Conservation (phyloP, 1,140 invertebrate genomes). For the Harpegnathos saltator region DNA sequence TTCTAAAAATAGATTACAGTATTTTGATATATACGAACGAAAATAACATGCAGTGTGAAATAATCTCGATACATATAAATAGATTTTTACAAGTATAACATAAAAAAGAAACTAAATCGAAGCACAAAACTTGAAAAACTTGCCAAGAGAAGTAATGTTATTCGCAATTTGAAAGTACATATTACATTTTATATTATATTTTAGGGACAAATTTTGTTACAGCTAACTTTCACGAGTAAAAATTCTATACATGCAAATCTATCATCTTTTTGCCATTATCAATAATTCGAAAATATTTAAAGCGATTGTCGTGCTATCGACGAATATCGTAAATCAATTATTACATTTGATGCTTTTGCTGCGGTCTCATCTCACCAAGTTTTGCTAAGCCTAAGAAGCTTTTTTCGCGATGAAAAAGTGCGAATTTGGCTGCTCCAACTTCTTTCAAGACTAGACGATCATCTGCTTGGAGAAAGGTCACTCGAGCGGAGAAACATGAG, state of each 20-base stretch:
- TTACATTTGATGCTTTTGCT: constrained; percentile 68
- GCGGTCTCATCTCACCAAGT: constrained; percentile 86
- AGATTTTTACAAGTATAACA: background rate
- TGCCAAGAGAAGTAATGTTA: background rate
- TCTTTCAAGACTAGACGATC: constrained; percentile 90
- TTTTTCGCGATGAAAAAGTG: constrained; percentile 90
- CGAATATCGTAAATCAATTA: constrained; percentile 68
- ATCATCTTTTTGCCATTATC: background rate
- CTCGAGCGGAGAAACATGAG: constrained; percentile 91
- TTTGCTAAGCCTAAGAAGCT: constrained; percentile 93
- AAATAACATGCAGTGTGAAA: too few species aligned
- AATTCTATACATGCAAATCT: constrained; percentile 15
- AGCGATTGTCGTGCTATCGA: background rate
- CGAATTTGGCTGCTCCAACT: constrained; percentile 89
- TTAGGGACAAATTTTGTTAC: constrained; percentile 1
- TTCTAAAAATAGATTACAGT: too few species aligned
- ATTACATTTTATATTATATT: constrained; percentile 26
- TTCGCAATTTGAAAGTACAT: background rate
- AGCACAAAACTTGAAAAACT: background rate
- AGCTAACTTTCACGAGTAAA: constrained; percentile 10
- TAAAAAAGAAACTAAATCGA: background rate
- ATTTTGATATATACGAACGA: too few species aligned
- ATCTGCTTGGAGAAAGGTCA: constrained; percentile 87
- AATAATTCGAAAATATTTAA: constrained; percentile 15
- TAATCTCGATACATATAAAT: background rate